These are phyloP conservation scores for Petromus typicus DNA, from an alignment of 2,113 vertebrate species.

Conservation along the genomic window DNA sequence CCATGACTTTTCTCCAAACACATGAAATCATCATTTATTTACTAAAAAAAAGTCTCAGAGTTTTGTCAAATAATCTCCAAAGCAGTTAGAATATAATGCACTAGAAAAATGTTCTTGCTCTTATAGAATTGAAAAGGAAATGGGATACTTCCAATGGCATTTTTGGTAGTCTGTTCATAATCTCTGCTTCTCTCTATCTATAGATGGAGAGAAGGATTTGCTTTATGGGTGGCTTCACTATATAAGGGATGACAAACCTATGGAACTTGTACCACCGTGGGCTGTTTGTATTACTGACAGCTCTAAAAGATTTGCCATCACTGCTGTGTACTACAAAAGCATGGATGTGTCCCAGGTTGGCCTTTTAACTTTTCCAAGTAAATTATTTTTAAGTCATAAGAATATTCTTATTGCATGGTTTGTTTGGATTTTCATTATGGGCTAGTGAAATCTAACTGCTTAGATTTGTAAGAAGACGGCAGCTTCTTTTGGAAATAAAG, in stretches of 20 bases:
- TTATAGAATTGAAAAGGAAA: not conserved
- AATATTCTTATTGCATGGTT: not conserved
- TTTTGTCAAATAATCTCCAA: not conserved
- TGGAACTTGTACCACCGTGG: no score
- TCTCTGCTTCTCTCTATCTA: not conserved
- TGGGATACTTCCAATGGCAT: not conserved
- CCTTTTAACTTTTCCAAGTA: not conserved
- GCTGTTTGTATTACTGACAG: not conserved
- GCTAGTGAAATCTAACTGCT: not conserved
- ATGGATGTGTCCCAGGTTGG: not conserved
- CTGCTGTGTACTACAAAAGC: not conserved
- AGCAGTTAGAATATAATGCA: not conserved
- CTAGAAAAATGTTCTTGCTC: not conserved
- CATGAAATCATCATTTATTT: not conserved
- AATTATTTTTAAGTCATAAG: not conserved
- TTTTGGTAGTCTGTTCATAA: not conserved
- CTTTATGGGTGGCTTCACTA: not conserved
- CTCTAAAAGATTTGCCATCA: not conserved
- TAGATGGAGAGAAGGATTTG: no score
- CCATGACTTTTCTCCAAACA: not conserved
- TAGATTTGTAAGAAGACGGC: not conserved
- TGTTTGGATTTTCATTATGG: not conserved
- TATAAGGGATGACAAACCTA: not conserved
- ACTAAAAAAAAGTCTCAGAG: not conserved
- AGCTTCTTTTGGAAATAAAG: not conserved